A percentile compares a stretch with the other conserved stretches of the same genome.
phyloP scores from a whole-genome alignment of 2,888 invertebrate genomes.

The Caradrina clavipalpis region DNA sequence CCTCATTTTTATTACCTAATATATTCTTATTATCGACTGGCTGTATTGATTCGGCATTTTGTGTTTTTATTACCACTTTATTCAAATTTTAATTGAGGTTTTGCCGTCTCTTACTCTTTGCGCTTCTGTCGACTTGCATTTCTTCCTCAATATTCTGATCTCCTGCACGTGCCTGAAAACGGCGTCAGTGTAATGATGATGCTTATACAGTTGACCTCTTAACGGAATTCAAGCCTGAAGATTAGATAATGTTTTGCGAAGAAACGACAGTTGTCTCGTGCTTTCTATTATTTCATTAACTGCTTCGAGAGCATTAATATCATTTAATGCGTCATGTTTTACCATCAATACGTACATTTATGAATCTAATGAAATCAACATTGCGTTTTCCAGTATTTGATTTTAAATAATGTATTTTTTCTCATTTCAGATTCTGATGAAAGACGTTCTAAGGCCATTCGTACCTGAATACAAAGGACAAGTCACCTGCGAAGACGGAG shows the following conservation, averaged over 20 bases:
- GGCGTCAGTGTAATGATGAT: slow-evolving; percentile 10
- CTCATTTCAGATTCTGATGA: slow-evolving; percentile 93
- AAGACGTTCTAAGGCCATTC: slow-evolving; percentile 96
- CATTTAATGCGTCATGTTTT: slow-evolving; percentile 2
- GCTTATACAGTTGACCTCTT: slow-evolving; percentile 40
- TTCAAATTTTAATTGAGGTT: too few relatives aligned
- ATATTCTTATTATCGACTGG: neutral
- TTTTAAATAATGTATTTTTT: slow-evolving; percentile 39
- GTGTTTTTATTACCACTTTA: neutral
- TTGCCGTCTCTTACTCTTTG: neutral
- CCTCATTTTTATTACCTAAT: neutral
- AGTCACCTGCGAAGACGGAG: slow-evolving; percentile 94
- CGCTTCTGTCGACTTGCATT: neutral
- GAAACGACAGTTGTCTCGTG: slow-evolving; percentile 19
- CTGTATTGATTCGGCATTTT: neutral
- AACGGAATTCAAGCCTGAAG: slow-evolving; percentile 29
- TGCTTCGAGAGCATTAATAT: neutral
- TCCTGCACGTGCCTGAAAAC: slow-evolving; percentile 29
- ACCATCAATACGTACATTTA: neutral
- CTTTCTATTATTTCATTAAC: slow-evolving; percentile 3
- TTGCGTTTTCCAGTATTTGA: neutral
- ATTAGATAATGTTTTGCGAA: slow-evolving; percentile 41
- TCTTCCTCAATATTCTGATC: neutral
- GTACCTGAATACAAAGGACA: slow-evolving; percentile 98
- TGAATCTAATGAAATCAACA: neutral